Percentiles rank a stretch among this genome's conserved stretches.
phyloP scores from a whole-genome alignment of 2,888 invertebrate species.

The Pammene aurita region DNA sequence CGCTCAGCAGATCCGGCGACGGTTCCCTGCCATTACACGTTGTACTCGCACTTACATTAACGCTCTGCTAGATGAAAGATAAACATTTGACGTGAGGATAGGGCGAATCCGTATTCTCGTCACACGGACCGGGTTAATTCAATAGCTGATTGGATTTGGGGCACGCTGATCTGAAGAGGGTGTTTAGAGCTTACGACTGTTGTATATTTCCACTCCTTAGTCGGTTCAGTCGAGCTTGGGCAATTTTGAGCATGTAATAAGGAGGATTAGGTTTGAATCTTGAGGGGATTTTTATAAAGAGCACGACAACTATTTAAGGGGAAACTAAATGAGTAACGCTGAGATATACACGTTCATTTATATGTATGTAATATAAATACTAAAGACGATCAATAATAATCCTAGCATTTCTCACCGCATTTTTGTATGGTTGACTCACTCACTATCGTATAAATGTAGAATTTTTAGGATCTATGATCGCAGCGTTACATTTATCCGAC shows the following conservation, averaged over 20 bases:
- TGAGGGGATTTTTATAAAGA: background rate
- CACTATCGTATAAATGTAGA: too few relatives aligned
- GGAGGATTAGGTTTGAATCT: slow-evolving; percentile 16
- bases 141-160: slow-evolving; percentile 84
- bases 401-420: too few relatives aligned
- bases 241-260: slow-evolving; percentile 19
- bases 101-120: slow-evolving; percentile 81
- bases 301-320: background rate
- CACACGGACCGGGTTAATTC: slow-evolving; percentile 82
- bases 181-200: slow-evolving; percentile 63
- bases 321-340: too few relatives aligned
- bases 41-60: slow-evolving; percentile 75
- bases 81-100: slow-evolving; percentile 81
- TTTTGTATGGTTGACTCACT: too few relatives aligned
- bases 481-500: too few relatives aligned
- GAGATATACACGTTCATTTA: too few relatives aligned
- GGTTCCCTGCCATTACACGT: slow-evolving; percentile 62
- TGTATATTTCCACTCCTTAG: slow-evolving; percentile 10
- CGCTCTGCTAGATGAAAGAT: slow-evolving; percentile 79
- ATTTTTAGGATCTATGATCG: too few relatives aligned
- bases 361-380: too few relatives aligned
- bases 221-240: slow-evolving; percentile 1
- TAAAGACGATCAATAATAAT: too few relatives aligned
- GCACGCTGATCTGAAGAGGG: slow-evolving; percentile 70
- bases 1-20: slow-evolving; percentile 45